Base-by-base conservation (phyloP, 1,140 invertebrate species). In the Carcinoscorpius rotundicauda region DNA sequence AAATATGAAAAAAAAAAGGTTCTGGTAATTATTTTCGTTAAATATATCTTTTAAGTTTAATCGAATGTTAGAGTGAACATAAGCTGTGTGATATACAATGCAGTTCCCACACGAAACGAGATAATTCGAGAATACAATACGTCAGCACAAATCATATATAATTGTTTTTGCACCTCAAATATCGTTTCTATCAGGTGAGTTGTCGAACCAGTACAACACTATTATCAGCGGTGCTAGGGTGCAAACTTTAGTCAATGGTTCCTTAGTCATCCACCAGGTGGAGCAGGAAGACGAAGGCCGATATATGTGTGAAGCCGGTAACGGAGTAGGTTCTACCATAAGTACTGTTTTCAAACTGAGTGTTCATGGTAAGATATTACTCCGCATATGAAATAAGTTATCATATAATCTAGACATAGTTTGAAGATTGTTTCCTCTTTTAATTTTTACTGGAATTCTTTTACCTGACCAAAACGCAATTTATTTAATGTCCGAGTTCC, bases 281-380 rank as follows among this genome's bases (percentile, higher is more conserved):
- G 62, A 68, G 29, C 60, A 62, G 53, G 70, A 72, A 52, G 70
- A 74, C 62, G 68, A 71, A 48, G 72, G 81, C 0, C 72, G 76
- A 58, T 82, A 82, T 66, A 69, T 81, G 60, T 82, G 81, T 69
- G 77, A 80, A 58, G 78, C 79, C 0, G 73, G 74, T 52, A 82
- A 82, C 68, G 74, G 75, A 3, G 75, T 82, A 10, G 79, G 77
- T 10, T 69, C 73, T 49, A 74, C 73, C 10, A 70, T 79, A 51
- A 79, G 78, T 65, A 78, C 78, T 65, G 75, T 78, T 4, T 70
- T 79, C 0, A 71, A 72, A 52, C 71, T 80, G 0, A 73, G 70
- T 3, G 76, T 80, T 9, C 72, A 76, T 57, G 73, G 77, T 79
- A 71, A 71, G 64, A 29, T 51, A 10, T 3, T 61, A 8, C 49